Evolutionary conservation across 2,888 invertebrate genomes (phyloP), one percentile per base, ranked within the genome.

Genomic region (Papilio demoleus): DNA sequence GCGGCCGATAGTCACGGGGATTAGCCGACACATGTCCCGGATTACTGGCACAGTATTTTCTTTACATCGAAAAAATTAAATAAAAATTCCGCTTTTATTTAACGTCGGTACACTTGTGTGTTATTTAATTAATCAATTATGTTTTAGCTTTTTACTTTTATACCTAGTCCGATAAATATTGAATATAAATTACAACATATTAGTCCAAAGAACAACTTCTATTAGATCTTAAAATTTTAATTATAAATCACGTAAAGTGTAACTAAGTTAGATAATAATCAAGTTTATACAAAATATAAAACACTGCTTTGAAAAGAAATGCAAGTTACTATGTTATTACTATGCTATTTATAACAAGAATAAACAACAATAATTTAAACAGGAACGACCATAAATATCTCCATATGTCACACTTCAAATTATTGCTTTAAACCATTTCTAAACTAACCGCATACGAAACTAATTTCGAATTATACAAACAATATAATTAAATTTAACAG

Each of bases 11-110:
- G 67, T 67, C 70, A 62, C 27, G 22, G 56, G 71, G 72, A 73
- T 75, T 74, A 75, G 65, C 50, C 42, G 71, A 76, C 72, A 72
- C 70, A 70, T 73, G 72, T 71, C 59, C 61, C 68, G 71, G 72
- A 70, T 75, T 75, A 72, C 62, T 34, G 47, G 19, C 34, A 50
- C 58, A 36, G 34, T 50, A 50, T 38, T 47, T 68, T 53, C 40
- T 42, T 65, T 40, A 24, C 22, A 65, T 40, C 61, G 42, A 47
- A 69, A 47, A 69, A 65, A 69, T 69, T 53, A 65, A 68, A 65
- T 68, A 42, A 65, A 68, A 65, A 27, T 12, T 24, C 59, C 27
- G 50, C n/a, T 34, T 19, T 63, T 45, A 56, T 27, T 50, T 6
- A 38, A 40, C 12, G 4, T 53, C 1, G 9, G 40, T 12, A 50